These are phyloP conservation scores for Stenodema calcarata DNA, from an alignment of 2,888 invertebrate species.

Conservation along the genomic window DNA sequence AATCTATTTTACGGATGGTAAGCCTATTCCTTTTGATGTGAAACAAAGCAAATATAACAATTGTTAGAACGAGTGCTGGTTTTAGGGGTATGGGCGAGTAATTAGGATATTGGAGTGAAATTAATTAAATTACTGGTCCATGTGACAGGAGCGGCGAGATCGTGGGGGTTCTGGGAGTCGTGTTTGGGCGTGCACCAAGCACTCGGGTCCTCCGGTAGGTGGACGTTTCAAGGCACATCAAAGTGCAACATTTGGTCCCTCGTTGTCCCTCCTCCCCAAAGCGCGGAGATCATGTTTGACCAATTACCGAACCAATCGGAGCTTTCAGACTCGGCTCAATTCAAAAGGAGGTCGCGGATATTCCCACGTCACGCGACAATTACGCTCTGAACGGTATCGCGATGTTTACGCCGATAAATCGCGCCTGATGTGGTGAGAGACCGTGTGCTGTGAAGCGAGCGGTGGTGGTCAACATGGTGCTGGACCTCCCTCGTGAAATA, in stretches of 20 bases:
- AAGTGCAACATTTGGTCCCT: neutral
- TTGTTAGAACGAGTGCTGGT: neutral
- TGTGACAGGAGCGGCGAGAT: neutral
- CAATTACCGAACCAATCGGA: neutral
- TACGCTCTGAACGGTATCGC: neutral
- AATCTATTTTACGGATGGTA: neutral
- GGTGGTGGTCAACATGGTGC: neutral
- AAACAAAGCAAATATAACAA: slow-evolving; percentile 7
- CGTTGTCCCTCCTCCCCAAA: neutral
- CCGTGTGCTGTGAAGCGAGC: neutral
- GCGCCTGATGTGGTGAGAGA: neutral
- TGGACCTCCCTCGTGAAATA: no score
- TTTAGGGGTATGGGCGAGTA: neutral
- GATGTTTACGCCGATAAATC: neutral
- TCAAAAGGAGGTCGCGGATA: neutral
- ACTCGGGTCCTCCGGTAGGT: neutral
- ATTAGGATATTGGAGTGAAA: neutral
- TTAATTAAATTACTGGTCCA: slow-evolving; percentile 10
- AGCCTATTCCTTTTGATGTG: neutral
- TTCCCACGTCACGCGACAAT: neutral
- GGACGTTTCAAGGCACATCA: neutral
- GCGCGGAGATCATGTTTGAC: neutral
- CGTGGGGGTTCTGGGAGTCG: neutral
- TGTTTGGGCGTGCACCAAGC: neutral
- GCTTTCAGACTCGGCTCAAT: neutral